phyloP scores from a whole-genome alignment of 2,888 invertebrate genomes.

The Eristalis pertinax region DNA sequence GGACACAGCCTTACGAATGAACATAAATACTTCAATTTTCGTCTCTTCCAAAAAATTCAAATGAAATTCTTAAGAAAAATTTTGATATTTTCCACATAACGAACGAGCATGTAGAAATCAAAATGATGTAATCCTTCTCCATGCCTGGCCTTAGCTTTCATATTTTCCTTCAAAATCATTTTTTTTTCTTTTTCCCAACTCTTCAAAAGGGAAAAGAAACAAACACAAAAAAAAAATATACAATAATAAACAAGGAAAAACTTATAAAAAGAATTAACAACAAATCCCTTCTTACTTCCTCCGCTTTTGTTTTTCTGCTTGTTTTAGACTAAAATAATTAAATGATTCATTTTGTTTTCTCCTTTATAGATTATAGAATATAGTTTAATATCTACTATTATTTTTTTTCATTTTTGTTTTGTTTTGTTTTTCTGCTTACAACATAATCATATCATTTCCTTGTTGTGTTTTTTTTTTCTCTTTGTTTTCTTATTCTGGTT shows the following conservation, averaged over 20 bases:
- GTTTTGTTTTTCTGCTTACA: slow-evolving; percentile 6
- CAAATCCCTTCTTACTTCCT: slow-evolving; percentile 34
- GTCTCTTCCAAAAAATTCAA: background rate
- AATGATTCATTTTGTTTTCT: slow-evolving; percentile 19
- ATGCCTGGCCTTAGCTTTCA: slow-evolving; percentile 10
- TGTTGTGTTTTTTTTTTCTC: background rate
- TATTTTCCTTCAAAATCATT: background rate
- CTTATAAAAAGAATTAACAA: slow-evolving; percentile 37
- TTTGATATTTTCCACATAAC: background rate
- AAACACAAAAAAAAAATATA: background rate
- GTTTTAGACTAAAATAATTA: slow-evolving; percentile 36
- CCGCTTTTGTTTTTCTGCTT: slow-evolving; percentile 20
- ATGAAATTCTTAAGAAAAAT: background rate
- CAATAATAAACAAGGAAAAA: background rate
- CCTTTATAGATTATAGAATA: slow-evolving; percentile 35
- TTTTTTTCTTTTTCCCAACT: background rate
- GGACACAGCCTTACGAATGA: no score
- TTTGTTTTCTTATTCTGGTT: slow-evolving; percentile 3
- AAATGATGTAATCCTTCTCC: background rate
- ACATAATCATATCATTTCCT: slow-evolving; percentile 57
- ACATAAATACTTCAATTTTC: no score
- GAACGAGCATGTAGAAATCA: slow-evolving; percentile 11
- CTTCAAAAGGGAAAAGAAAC: background rate
- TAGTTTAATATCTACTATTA: slow-evolving; percentile 36
- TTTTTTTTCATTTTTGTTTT: background rate